These are phyloP conservation scores for Drosophila recens DNA, from an alignment of 2,888 invertebrate species.

Conservation along the genomic window DNA sequence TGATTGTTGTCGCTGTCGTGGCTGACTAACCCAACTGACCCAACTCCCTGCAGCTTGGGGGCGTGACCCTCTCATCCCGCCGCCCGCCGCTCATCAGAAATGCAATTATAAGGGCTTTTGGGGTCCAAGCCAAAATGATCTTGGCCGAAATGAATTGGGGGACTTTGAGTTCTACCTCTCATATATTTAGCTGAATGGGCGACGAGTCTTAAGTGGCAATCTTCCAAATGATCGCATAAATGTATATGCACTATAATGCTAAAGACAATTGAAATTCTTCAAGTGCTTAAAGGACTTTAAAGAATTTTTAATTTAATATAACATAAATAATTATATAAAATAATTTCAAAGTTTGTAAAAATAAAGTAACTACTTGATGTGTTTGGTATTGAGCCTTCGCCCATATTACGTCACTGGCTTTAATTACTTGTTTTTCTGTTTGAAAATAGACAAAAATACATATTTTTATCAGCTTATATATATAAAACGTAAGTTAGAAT, in stretches of 20 bases:
- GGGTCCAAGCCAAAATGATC: constrained; percentile 31
- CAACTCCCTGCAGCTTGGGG: constrained; percentile 21
- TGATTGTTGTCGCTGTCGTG: constrained; percentile 53
- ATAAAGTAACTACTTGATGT: no score
- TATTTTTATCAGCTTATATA: neutral
- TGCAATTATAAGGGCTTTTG: constrained; percentile 66
- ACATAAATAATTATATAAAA: no score
- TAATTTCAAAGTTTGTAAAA: no score
- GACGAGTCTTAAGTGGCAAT: constrained; percentile 10
- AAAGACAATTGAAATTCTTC: no score
- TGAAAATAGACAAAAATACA: no score
- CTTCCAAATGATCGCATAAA: neutral
- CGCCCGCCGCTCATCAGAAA: constrained; percentile 65
- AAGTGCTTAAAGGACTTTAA: neutral
- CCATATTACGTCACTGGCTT: no score
- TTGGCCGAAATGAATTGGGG: constrained; percentile 25
- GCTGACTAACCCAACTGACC: constrained; percentile 46
- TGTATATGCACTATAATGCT: neutral
- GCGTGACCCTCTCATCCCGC: constrained; percentile 18
- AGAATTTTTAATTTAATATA: neutral
- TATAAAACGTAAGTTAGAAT: neutral
- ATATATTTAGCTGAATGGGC: constrained; percentile 14
- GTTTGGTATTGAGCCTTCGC: no score
- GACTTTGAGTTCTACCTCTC: constrained; percentile 8
- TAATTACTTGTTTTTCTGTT: no score